Base-by-base conservation (phyloP, 2,888 invertebrate species). In the Electrophaes corylata region DNA sequence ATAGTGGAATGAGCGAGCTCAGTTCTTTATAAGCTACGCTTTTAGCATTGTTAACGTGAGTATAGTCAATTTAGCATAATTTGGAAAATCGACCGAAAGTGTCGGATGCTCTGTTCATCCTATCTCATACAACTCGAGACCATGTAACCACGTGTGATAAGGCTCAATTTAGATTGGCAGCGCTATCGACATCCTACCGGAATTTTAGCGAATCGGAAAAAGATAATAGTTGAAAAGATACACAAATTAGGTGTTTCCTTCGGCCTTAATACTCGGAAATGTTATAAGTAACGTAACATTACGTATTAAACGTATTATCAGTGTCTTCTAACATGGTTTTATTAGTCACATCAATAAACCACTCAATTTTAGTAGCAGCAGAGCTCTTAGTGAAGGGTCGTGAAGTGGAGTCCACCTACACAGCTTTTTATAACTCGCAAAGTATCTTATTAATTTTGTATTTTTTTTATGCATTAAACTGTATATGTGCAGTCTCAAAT, bases 201-300 rank as follows among this genome's bases (percentile, higher is more conserved):
- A 86, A 86, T 84, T 87, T 84, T 82, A 84, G 75, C 79, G 75
- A 84, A 90, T 88, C 87, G 84, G 85, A 84, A 88, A 76, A 78
- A 80, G 78, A 84, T 90, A 90, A 89, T 89, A 72, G 80, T 74
- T 80, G 75, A 79, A 85, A 82, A 81, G 82, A 86, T 84, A 76
- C 69, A 81, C 66, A 83, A 86, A 89, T 89, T 78, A 84, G 75
- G 72, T 60, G 77, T 83, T 84, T 91, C 91, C 91, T 87, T 75
- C 76, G 87, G 66, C 90, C 90, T 90, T 79, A 73, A 71, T 64
- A 67, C 77, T 84, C 82, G 83, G 83, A 87, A 83, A 81, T 73
- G 67, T 67, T 41, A 29, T 41, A 43, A 29, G 43, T 52, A 52
- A 11, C 14, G 18, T 51, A 45, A 53, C 33, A 40, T 29, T 11